phyloP scores from a whole-genome alignment of 2,113 vertebrate genomes.

The Polypterus senegalus region DNA sequence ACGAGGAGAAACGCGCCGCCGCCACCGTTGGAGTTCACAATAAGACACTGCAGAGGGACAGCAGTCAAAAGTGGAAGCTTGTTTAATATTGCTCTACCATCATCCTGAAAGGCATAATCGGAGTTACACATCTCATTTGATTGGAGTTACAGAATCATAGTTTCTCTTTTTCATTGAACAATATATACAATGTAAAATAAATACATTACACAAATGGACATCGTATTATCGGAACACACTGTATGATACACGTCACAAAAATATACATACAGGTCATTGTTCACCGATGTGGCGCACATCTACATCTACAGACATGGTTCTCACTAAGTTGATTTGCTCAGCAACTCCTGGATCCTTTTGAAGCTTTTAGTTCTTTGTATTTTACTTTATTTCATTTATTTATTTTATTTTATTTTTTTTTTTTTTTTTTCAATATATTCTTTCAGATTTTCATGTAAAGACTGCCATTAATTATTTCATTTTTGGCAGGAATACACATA shows the following conservation, averaged over 20 bases:
- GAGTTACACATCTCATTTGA: slow-evolving; percentile 99
- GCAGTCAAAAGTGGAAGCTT: slow-evolving; percentile 98
- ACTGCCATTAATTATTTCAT: slow-evolving; percentile 68
- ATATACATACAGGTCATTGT: slow-evolving; percentile 93
- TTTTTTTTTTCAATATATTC: slow-evolving; percentile 24
- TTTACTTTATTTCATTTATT: slow-evolving; percentile 42
- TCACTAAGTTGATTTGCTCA: slow-evolving; percentile 73
- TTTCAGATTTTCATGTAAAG: slow-evolving; percentile 54
- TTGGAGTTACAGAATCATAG: slow-evolving; percentile 99
- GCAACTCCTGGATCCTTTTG: slow-evolving; percentile 79
- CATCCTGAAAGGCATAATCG: slow-evolving; percentile 99
- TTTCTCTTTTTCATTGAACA: slow-evolving; percentile 99
- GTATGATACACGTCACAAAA: slow-evolving; percentile 99
- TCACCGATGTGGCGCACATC: slow-evolving; percentile 98
- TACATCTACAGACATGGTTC: slow-evolving; percentile 97
- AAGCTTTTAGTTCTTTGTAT: slow-evolving; percentile 41
- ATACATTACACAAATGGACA: slow-evolving; percentile 99
- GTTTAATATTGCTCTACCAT: slow-evolving; percentile 99
- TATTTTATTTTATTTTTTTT: slow-evolving; percentile 56
- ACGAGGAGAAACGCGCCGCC: too few species aligned
- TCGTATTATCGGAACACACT: slow-evolving; percentile 89
- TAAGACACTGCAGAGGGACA: slow-evolving; percentile 55
- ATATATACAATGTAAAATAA: slow-evolving; percentile 99
- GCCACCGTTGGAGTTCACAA: slow-evolving; percentile 6
- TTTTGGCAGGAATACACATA: slow-evolving; percentile 81